Percentiles rank a stretch among this genome's conserved stretches.
These are phyloP conservation scores for Cantharis rufa DNA, from an alignment of 2,888 invertebrate genomes.

Conservation along the genomic window DNA sequence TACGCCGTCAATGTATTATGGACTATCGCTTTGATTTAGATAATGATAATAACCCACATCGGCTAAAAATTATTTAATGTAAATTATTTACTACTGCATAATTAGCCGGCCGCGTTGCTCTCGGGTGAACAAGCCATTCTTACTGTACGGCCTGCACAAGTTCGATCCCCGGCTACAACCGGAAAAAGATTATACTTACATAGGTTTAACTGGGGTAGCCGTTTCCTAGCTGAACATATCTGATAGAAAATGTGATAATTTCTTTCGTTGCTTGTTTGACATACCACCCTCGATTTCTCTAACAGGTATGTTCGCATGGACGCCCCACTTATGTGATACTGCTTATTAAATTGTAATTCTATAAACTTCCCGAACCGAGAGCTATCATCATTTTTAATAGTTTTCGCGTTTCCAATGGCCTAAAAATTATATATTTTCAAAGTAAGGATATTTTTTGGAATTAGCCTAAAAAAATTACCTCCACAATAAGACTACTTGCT, in stretches of 20 bases:
- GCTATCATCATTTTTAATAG: slow-evolving; percentile 96
- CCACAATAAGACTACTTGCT: slow-evolving; percentile 98
- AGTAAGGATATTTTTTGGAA: too few species aligned
- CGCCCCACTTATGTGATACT: slow-evolving; percentile 87
- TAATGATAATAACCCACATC: too few species aligned
- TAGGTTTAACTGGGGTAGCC: slow-evolving; percentile 71
- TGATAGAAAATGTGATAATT: slow-evolving; percentile 99
- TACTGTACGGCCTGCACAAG: too few species aligned
- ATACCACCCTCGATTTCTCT: slow-evolving; percentile 96
- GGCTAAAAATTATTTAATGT: too few species aligned
- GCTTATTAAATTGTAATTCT: slow-evolving; percentile 86
- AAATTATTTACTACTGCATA: too few species aligned
- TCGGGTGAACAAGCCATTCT: too few species aligned
- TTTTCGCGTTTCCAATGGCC: slow-evolving; percentile 98
- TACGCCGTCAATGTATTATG: slow-evolving; percentile 81
- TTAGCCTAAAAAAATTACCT: slow-evolving; percentile 60
- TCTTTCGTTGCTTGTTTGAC: slow-evolving; percentile 89
- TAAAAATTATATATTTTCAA: slow-evolving; percentile 45
- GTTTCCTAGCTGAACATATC: slow-evolving; percentile 79
- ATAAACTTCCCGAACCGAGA: slow-evolving; percentile 97
- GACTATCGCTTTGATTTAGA: slow-evolving; percentile 80
- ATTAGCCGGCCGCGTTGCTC: too few species aligned
- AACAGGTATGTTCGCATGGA: slow-evolving; percentile 96
- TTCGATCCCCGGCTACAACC: too few species aligned
- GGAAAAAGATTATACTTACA: slow-evolving; percentile 59